Conservation (phyloP, 2,113 vertebrate species). For the Gambusia affinis region DNA sequence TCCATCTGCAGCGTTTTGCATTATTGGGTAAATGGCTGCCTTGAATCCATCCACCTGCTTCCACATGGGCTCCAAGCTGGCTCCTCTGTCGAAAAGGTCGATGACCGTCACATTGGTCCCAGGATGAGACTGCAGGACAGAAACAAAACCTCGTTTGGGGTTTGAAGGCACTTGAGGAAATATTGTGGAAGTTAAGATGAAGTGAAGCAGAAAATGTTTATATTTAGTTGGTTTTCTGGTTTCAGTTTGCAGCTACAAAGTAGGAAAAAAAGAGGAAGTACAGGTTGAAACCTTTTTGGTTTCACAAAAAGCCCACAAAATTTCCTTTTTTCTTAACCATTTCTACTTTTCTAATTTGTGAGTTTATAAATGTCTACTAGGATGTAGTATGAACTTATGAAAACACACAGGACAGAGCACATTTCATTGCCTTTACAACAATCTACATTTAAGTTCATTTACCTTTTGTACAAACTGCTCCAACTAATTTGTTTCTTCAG, state of each 20-base stretch:
- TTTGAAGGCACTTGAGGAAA: neutral
- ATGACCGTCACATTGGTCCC: conserved; percentile 88
- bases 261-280: conserved; percentile 27
- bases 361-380: neutral
- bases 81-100: conserved; percentile 86
- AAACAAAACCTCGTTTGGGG: neutral
- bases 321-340: neutral
- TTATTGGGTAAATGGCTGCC: conserved; percentile 86
- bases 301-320: neutral
- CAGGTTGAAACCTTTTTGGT: neutral
- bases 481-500: neutral
- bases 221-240: neutral
- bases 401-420: neutral
- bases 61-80: conserved; percentile 89
- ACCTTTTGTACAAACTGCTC: neutral
- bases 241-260: neutral
- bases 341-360: neutral
- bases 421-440: neutral
- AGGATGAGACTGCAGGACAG: conserved; percentile 83
- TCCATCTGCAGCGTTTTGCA: conserved; percentile 86
- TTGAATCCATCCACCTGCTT: conserved; percentile 90
- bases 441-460: neutral
- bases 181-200: neutral
- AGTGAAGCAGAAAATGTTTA: neutral
- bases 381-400: neutral